Evolutionary conservation across 2,113 vertebrate genomes (phyloP).

Genomic region (Antennarius striatus): DNA sequence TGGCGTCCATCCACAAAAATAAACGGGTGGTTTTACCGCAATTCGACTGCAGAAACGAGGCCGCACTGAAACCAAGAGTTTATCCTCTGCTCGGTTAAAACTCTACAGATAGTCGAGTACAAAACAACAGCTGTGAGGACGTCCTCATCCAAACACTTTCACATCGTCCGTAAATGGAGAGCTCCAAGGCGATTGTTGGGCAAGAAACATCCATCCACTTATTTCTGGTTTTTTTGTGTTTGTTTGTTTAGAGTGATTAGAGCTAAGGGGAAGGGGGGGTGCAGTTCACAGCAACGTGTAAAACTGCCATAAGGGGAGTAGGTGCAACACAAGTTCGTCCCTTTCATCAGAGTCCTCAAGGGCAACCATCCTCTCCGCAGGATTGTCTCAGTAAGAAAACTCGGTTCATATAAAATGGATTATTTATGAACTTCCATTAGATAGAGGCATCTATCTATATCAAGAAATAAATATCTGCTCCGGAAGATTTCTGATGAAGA

Average conservation of each 20-base stretch:
- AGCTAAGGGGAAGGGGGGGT: constrained; percentile 46
- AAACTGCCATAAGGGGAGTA: constrained; percentile 68
- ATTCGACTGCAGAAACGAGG: constrained; percentile 54
- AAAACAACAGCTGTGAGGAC: constrained; percentile 50
- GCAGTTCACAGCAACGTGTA: constrained; percentile 68
- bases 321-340: constrained; percentile 69
- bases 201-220: constrained; percentile 46
- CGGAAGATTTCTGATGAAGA: constrained; percentile 72
- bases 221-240: constrained; percentile 5
- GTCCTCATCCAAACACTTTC: constrained; percentile 54
- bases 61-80: constrained; percentile 62
- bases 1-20: constrained; percentile 64
- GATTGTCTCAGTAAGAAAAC: constrained; percentile 79
- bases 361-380: constrained; percentile 57
- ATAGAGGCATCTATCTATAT: constrained; percentile 68
- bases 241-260: constrained; percentile 26
- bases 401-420: constrained; percentile 67
- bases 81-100: constrained; percentile 43
- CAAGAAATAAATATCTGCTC: constrained; percentile 76
- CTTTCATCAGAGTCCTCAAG: constrained; percentile 57
- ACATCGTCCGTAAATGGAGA: constrained; percentile 71
- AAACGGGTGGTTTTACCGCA: constrained; percentile 49
- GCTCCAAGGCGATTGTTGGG: constrained; percentile 74
- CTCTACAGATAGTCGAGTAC: constrained; percentile 49
- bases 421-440: constrained; percentile 60